A percentile compares a stretch with the other conserved stretches of the same genome.
Evolutionary conservation across 1,140 invertebrate genomes (phyloP).

Genomic region (Meloidogyne floridensis): DNA sequence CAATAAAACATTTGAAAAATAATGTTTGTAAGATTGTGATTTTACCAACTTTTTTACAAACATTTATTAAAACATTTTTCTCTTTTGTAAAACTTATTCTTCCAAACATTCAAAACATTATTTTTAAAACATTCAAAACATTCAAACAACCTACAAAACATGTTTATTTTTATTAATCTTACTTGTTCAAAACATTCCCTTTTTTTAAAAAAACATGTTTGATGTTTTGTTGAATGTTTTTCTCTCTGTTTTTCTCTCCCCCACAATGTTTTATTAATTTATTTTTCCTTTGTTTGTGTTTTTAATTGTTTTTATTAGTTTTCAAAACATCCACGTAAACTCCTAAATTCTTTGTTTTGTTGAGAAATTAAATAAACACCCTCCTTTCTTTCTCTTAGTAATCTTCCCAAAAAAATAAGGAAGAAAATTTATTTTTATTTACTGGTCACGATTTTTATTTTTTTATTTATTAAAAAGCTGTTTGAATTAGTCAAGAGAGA

Average conservation of each 20-base stretch:
- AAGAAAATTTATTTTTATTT: neutral
- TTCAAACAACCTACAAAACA: no score
- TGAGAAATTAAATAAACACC: neutral
- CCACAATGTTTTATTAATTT: neutral
- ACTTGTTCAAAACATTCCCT: no score
- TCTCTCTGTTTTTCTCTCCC: neutral
- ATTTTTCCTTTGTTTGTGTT: neutral
- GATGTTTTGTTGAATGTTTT: neutral
- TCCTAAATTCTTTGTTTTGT: neutral
- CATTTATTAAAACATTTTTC: no score
- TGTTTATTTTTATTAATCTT: no score
- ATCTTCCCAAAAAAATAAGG: neutral
- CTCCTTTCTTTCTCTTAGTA: neutral
- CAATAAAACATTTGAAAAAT: no score
- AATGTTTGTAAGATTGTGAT: no score
- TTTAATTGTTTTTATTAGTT: neutral
- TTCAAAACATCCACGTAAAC: constrained; percentile 9
- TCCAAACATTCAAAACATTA: no score
- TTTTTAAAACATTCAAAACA: no score
- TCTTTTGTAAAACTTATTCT: no score
- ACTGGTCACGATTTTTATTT: neutral
- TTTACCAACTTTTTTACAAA: no score
- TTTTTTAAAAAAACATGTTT: no score
- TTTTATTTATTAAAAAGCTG: neutral
- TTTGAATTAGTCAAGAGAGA: neutral